Evolutionary conservation across 2,888 invertebrate species (phyloP), one percentile per base, ranked within the genome.

Genomic region (Caradrina clavipalpis): DNA sequence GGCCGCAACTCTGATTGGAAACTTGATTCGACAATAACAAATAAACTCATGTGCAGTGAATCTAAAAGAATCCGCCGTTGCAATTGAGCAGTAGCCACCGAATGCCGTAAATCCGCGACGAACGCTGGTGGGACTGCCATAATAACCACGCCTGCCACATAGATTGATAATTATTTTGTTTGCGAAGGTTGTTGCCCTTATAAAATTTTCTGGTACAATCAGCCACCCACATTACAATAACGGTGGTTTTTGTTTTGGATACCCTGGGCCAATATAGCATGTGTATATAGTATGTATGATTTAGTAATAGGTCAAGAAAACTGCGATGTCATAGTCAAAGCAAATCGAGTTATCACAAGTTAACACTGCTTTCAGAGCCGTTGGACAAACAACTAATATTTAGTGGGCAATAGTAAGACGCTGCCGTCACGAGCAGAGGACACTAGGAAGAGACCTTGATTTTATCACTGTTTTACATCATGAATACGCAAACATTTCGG

Each of bases 291-390:
- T 39, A 58, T 2, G 26, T 10, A 39, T 59, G 21, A 19, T 45
- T 61, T 57, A 47, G 31, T 57, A 31, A 67, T 22, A 4, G 35
- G 39, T 8, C 26, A 47, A 55, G 66, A 73, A 54, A 73, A 61
- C 49, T 61, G 19, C 55, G 35, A 56, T 59, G 67, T 67, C 69
- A 67, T 58, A 39, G 63, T 61, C 45, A 35, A 57, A 67, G 58
- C 58, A 75, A 65, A 74, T 69, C 69, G 60, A 68, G 51, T 79
- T 79, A 79, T 75, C 79, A 56, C 58, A 22, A 73, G 39, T 75
- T 80, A 78, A 60, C 72, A 74, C 72, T 55, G 62, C 80, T 66
- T 72, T 65, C 57, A 35, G 59, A 73, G 67, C 53, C 61, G 69
- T 47, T 69, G 35, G 19, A 45, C 69, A 78, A 73, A 78, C 76